A percentile compares a stretch with the other conserved stretches of the same genome.
Evolutionary conservation across 1,140 invertebrate genomes (phyloP).

Genomic region (Heliconius hermathena): DNA sequence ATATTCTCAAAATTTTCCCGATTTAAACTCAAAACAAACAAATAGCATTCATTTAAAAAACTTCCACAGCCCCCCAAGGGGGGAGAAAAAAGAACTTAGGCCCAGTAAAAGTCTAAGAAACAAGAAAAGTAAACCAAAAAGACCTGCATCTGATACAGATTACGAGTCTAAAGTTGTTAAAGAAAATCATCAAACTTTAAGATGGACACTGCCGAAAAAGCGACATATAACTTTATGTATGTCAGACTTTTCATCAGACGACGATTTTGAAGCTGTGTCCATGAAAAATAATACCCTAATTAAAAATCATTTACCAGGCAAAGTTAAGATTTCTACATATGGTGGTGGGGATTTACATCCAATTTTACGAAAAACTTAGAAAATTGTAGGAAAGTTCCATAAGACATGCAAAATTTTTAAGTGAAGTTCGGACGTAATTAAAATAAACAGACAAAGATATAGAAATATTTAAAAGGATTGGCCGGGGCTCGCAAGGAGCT

Average conservation of each 20-base stretch:
- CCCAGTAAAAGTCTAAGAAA: conserved; percentile 51
- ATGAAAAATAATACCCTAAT: conserved; percentile 65
- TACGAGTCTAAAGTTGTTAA: conserved; percentile 57
- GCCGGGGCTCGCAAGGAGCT: neutral
- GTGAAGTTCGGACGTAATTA: neutral
- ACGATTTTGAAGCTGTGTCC: conserved; percentile 57
- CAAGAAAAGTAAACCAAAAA: conserved; percentile 59
- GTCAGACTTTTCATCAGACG: conserved; percentile 72
- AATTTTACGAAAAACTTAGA: conserved; percentile 68
- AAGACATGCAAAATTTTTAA: neutral
- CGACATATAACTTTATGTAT: conserved; percentile 65
- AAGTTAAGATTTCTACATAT: conserved; percentile 67
- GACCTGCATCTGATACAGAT: conserved; percentile 70
- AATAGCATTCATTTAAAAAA: conserved; percentile 78
- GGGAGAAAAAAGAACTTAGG: conserved; percentile 76
- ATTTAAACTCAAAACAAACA: conserved; percentile 61
- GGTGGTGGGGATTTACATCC: conserved; percentile 72
- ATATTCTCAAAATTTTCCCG: conserved; percentile 77
- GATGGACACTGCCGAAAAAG: conserved; percentile 73
- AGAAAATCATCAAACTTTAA: conserved; percentile 58
- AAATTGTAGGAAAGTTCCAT: neutral
- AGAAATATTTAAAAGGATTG: neutral
- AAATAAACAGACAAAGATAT: neutral
- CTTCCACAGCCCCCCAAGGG: conserved; percentile 76
- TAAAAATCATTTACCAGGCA: conserved; percentile 58